These are phyloP conservation scores for Cossypha heuglini DNA, from an alignment of 2,797 vertebrate genomes.

Conservation along the genomic window DNA sequence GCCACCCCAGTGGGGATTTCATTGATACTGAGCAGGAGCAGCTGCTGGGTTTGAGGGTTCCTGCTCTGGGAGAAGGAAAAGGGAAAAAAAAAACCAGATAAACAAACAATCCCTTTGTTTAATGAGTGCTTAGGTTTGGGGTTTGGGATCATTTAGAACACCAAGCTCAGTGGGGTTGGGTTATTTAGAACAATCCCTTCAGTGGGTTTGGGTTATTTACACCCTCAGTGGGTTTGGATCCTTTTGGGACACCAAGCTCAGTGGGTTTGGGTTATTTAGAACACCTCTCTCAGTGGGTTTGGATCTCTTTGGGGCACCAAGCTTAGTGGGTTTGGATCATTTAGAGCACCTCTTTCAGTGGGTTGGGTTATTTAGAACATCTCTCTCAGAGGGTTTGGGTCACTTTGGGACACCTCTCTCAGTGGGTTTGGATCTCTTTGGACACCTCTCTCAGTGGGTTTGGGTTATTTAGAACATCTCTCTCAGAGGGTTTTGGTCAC, in stretches of 20 bases:
- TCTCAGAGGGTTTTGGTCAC: neutral
- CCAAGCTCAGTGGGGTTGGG: neutral
- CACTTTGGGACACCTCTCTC: too few species aligned
- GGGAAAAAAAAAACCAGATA: neutral
- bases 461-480: too few species aligned
- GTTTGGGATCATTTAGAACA: neutral
- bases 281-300: too few species aligned
- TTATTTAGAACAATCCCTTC: neutral
- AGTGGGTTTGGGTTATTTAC: neutral
- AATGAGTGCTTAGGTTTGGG: neutral
- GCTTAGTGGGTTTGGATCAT: neutral
- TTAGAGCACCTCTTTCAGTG: neutral
- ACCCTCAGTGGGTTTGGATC: too few species aligned
- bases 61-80: neutral
- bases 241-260: neutral
- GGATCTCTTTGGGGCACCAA: too few species aligned
- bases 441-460: too few species aligned
- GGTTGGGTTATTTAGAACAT: too few species aligned
- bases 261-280: too few species aligned
- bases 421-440: too few species aligned
- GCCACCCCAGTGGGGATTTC: neutral
- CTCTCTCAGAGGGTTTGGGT: too few species aligned
- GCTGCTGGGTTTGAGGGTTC: neutral
- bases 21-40: accelerated
- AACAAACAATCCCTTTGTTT: neutral